Conservation (phyloP, 2,888 invertebrate species). For the Drosophila subquinaria region DNA sequence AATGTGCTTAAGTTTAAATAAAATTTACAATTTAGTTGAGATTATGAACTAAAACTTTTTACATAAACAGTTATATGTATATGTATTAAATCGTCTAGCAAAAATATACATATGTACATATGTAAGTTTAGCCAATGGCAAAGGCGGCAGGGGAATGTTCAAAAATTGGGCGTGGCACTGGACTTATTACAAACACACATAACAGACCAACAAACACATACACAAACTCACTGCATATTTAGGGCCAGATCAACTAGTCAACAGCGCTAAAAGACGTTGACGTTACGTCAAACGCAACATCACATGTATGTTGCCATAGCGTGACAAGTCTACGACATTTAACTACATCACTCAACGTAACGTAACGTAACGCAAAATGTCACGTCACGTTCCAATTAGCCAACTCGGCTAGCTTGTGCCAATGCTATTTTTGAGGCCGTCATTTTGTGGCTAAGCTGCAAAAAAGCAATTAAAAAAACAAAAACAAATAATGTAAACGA, state of each 20-base stretch:
- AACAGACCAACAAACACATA: conserved; percentile 2
- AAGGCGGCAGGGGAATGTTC: conserved; percentile 36
- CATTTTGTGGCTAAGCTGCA: conserved; percentile 58
- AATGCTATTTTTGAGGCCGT: conserved; percentile 42
- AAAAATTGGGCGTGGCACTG: conserved; percentile 47
- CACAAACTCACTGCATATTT: not conserved
- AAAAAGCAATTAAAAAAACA: conserved; percentile 14
- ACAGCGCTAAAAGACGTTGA: conserved; percentile 5
- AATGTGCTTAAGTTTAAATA: conserved; percentile 80
- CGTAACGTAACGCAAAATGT: conserved; percentile 5
- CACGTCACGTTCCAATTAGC: conserved; percentile 28
- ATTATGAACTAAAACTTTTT: conserved; percentile 69
- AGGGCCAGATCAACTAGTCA: conserved; percentile 47
- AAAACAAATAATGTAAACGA: conserved; percentile 26
- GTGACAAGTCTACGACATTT: not conserved
- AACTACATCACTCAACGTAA: conserved; percentile 18
- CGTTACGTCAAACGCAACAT: conserved; percentile 5
- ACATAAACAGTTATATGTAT: conserved; percentile 48
- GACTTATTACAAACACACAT: conserved; percentile 2
- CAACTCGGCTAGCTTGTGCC: conserved; percentile 48
- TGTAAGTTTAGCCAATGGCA: conserved; percentile 67
- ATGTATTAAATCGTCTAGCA: conserved; percentile 43
- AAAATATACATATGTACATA: conserved; percentile 53
- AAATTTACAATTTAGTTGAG: conserved; percentile 80
- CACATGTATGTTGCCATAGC: conserved; percentile 2